Percentiles rank a stretch among this genome's conserved stretches.
Conservation (phyloP, 1,140 invertebrate species). For the Xylocopa sonorina region DNA sequence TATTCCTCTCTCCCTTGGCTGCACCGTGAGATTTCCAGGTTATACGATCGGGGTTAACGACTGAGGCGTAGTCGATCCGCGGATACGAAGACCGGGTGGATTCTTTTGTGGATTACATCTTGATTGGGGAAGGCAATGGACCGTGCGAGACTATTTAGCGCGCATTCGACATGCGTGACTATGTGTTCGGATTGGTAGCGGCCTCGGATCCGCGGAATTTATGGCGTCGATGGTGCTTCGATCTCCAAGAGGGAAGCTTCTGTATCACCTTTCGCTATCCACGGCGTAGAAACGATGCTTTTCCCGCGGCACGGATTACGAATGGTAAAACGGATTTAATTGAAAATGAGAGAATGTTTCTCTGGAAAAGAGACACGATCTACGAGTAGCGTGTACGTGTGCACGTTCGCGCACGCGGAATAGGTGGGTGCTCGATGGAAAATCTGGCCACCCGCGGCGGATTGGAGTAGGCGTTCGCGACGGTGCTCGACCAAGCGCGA, state of each 20-base stretch:
- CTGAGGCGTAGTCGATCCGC: conserved; percentile 28
- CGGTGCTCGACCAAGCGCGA: conserved; percentile 58
- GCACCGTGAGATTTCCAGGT: conserved; percentile 25
- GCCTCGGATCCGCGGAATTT: neutral
- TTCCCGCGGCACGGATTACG: too few species aligned
- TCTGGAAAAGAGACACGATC: too few species aligned
- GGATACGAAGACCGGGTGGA: neutral
- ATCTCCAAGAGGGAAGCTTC: neutral
- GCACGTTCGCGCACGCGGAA: too few species aligned
- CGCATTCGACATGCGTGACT: neutral
- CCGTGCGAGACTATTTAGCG: neutral
- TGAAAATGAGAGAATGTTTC: too few species aligned
- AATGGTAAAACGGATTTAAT: too few species aligned
- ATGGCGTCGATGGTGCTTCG: neutral
- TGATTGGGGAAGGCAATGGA: neutral
- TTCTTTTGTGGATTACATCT: conserved; percentile 21
- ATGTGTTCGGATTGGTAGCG: neutral
- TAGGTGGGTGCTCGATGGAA: conserved; percentile 45
- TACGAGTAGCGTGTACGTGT: too few species aligned
- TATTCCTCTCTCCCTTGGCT: too few species aligned
- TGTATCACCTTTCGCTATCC: neutral
- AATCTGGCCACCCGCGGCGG: conserved; percentile 63
- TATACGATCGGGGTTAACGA: conserved; percentile 34
- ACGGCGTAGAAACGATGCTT: too few species aligned
- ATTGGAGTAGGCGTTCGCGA: conserved; percentile 68